phyloP scores from a whole-genome alignment of 2,888 invertebrate species.

The Nezara viridula region DNA sequence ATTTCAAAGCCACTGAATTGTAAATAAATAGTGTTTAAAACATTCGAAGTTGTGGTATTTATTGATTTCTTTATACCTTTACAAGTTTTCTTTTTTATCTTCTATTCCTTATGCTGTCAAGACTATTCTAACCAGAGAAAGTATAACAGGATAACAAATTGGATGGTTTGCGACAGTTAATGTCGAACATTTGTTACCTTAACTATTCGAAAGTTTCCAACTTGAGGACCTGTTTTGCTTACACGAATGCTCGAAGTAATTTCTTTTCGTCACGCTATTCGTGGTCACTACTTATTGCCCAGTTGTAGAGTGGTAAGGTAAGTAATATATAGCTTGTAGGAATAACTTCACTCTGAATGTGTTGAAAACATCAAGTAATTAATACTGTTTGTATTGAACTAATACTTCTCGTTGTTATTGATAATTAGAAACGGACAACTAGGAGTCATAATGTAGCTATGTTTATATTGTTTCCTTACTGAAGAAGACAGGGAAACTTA shows the following conservation, averaged over 20 bases:
- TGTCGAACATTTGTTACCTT: background rate
- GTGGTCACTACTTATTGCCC: background rate
- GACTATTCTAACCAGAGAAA: background rate
- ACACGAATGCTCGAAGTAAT: conserved; percentile 15
- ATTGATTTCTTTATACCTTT: too few relatives aligned
- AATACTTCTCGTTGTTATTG: too few relatives aligned
- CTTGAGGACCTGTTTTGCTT: background rate
- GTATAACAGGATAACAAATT: background rate
- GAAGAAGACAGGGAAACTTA: too few relatives aligned
- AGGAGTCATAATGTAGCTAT: too few relatives aligned
- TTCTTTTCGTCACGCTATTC: conserved; percentile 4
- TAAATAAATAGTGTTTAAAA: too few relatives aligned
- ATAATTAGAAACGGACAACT: too few relatives aligned
- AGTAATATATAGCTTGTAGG: background rate
- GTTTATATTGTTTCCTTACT: too few relatives aligned
- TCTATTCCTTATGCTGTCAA: background rate
- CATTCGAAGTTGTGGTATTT: too few relatives aligned
- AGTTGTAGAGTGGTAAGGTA: background rate
- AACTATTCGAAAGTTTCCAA: background rate
- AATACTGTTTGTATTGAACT: too few relatives aligned
- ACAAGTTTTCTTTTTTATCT: too few relatives aligned
- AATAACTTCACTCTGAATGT: background rate
- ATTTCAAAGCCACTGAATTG: too few relatives aligned
- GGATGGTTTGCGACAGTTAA: background rate
- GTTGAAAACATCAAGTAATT: background rate